Evolutionary conservation across 2,113 vertebrate genomes (phyloP).

Genomic region (Callocephalon fimbriatum): DNA sequence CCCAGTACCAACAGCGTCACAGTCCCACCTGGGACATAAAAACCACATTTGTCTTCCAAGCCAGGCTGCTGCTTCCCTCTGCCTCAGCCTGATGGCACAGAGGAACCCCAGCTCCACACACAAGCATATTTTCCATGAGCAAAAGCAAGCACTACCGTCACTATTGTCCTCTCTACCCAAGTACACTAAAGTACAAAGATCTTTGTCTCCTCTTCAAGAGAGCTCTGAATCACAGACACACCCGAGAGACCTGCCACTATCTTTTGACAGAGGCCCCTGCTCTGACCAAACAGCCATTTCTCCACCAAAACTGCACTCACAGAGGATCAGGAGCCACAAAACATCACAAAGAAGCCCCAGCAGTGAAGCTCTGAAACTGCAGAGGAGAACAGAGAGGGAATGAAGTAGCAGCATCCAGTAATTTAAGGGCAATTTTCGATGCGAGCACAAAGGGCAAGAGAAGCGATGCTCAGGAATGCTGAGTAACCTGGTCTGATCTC

Average conservation of each 20-base stretch:
- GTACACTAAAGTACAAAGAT: background rate
- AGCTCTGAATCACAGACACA: background rate
- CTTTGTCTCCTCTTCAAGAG: background rate
- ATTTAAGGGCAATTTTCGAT: background rate
- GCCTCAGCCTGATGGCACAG: background rate
- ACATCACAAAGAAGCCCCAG: background rate
- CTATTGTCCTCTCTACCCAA: background rate
- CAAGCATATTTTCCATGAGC: background rate
- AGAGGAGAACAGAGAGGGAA: background rate
- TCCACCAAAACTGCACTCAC: background rate
- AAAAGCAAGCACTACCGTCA: background rate
- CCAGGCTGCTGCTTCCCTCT: background rate
- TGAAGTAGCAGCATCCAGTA: background rate
- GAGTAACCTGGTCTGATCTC: slow-evolving; percentile 54
- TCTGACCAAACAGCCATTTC: background rate
- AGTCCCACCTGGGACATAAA: slow-evolving; percentile 10
- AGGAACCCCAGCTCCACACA: background rate
- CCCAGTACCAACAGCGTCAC: background rate
- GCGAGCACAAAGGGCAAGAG: background rate
- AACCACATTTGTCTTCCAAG: background rate
- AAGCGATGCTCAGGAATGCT: slow-evolving; percentile 35
- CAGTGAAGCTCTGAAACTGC: background rate
- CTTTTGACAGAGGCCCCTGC: background rate
- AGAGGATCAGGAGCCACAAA: background rate
- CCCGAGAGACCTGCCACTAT: background rate